Evolutionary conservation across 2,113 vertebrate species (phyloP).

Genomic region (Oceanites oceanicus): DNA sequence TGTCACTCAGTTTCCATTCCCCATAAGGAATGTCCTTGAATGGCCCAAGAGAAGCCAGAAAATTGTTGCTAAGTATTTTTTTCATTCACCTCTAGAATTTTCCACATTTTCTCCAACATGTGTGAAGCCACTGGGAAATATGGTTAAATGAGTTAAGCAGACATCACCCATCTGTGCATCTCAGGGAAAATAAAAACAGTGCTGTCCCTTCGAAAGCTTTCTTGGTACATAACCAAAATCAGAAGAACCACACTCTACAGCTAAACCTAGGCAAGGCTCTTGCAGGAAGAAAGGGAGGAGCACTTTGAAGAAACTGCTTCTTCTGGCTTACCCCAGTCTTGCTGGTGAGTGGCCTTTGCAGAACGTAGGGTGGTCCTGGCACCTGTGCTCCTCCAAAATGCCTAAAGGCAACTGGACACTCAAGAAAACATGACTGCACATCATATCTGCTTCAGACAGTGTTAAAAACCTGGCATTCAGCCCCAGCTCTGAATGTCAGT

Average conservation of each 20-base stretch:
- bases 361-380: neutral
- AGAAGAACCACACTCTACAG: constrained; percentile 8
- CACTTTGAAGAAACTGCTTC: neutral
- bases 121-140: constrained; percentile 67
- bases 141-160: constrained; percentile 69
- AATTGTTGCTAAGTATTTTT: constrained; percentile 10
- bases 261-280: constrained; percentile 18
- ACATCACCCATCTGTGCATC: constrained; percentile 67
- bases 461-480: neutral
- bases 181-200: constrained; percentile 65
- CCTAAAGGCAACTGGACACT: neutral
- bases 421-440: neutral
- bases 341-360: neutral
- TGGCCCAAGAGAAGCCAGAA: constrained; percentile 23
- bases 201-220: constrained; percentile 62
- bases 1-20: neutral
- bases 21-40: constrained; percentile 12
- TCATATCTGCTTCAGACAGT: neutral
- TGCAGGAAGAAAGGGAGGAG: neutral
- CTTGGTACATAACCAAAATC: constrained; percentile 66
- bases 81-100: constrained; percentile 63
- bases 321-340: neutral
- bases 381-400: neutral
- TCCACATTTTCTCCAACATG: constrained; percentile 55
- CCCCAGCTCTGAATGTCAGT: neutral